Evolutionary conservation across 2,888 invertebrate genomes (phyloP).

Genomic region (Ichneumon xanthorius): DNA sequence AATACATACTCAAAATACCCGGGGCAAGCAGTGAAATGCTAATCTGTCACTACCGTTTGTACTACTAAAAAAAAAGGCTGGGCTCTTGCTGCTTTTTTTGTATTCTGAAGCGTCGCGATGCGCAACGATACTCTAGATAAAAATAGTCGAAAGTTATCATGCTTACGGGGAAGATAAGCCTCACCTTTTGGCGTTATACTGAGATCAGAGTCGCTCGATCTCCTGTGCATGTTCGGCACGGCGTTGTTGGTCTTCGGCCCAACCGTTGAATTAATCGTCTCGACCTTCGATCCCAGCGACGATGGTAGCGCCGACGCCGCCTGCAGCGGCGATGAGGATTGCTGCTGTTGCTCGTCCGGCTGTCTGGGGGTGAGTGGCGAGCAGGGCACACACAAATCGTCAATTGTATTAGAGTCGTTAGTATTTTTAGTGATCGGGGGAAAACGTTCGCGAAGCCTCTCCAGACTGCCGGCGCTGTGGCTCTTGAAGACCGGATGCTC

Average conservation of each 20-base stretch:
- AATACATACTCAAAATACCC: slow-evolving; percentile 10
- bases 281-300: slow-evolving; percentile 86
- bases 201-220: slow-evolving; percentile 97
- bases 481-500: slow-evolving; percentile 72
- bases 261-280: slow-evolving; percentile 85
- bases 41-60: slow-evolving; percentile 38
- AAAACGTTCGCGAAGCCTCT: slow-evolving; percentile 56
- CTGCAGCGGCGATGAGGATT: slow-evolving; percentile 66
- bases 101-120: slow-evolving; percentile 8
- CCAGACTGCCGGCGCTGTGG: slow-evolving; percentile 74
- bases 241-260: slow-evolving; percentile 83
- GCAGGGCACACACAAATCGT: slow-evolving; percentile 84
- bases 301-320: slow-evolving; percentile 67
- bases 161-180: slow-evolving; percentile 61
- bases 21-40: slow-evolving; percentile 42
- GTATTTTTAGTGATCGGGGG: slow-evolving; percentile 72
- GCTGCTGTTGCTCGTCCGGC: slow-evolving; percentile 75
- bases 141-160: slow-evolving; percentile 6
- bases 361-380: slow-evolving; percentile 82
- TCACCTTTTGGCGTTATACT: slow-evolving; percentile 97
- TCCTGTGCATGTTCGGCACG: slow-evolving; percentile 87
- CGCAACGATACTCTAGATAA: neutral
- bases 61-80: slow-evolving; percentile 24
- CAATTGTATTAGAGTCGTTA: slow-evolving; percentile 81
- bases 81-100: slow-evolving; percentile 9